These are phyloP conservation scores for Strix occidentalis DNA, from an alignment of 2,797 vertebrate species.

Conservation along the genomic window DNA sequence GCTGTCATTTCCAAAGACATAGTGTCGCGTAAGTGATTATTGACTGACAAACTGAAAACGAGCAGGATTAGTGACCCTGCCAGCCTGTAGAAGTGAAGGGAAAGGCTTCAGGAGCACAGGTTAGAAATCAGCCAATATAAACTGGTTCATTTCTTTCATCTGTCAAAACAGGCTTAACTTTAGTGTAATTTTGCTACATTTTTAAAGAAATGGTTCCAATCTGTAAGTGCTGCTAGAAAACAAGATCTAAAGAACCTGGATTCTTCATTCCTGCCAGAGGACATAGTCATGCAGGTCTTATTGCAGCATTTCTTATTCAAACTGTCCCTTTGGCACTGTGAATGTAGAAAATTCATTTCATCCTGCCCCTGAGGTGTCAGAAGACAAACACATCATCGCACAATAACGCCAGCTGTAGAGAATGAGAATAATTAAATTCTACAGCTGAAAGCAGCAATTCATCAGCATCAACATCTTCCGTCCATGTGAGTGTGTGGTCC, in stretches of 20 bases:
- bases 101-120: not conserved
- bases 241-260: not conserved
- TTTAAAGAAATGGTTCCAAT: not conserved
- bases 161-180: constrained; percentile 6
- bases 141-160: not conserved
- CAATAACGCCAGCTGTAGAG: constrained; percentile 17
- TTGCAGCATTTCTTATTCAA: constrained; percentile 8
- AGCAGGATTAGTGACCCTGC: not conserved
- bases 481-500: not conserved
- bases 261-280: not conserved
- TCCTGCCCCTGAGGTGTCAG: not conserved
- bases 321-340: not conserved
- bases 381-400: constrained; percentile 42
- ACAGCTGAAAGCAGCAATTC: constrained; percentile 59
- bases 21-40: not conserved
- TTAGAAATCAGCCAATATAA: not conserved
- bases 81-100: not conserved
- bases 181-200: not conserved
- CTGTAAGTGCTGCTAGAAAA: not conserved
- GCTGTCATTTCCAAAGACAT: constrained; percentile 6
- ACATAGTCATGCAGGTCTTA: not conserved
- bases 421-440: constrained; percentile 44
- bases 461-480: not conserved
- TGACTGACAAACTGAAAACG: constrained; percentile 38
- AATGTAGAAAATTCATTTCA: constrained; percentile 4